Base-by-base conservation (phyloP, 1,140 invertebrate genomes). In the Magallana ariakensis region DNA sequence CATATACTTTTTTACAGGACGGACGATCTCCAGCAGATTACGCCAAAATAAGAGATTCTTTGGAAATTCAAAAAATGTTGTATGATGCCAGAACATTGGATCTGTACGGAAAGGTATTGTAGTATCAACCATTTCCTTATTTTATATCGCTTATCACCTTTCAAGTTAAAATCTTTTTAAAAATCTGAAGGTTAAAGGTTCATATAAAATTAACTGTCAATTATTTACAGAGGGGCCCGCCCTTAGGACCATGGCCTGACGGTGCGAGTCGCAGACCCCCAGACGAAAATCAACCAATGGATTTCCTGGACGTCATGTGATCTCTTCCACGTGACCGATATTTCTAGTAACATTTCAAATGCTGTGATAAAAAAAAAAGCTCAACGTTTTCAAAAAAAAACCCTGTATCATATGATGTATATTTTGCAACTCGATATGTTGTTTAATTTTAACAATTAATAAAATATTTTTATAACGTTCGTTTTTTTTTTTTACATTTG, bases 81-180 rank as follows among this genome's bases (percentile, higher is more conserved):
- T 91, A 92, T 82, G 90, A 92, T 88, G 92, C 92, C n/a, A 90
- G 91, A 57, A 93, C 92, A 57, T 86, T 92, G 6, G 90, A 93
- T 87, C 89, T 89, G 6, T 91, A 91, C 82, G 91, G 91, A 81
- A 87, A 90, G 88, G 92, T 92, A 85, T 26, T 46, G 33, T 46
- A 4, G 0, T 46, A 46, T 46, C 0, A 46, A 46, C 33, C 33
- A 60, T 26, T 15, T 70, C 6, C 7, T 70, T 10, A 75, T 26
- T 26, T 13, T 75, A 26, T 60, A 16, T n/a, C 58, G 15, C 58
- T 13, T 9, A 46, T 5, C 33, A 0, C 2, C 33, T 46, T 46
- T 46, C 33, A 46, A 46, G 33, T 46, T 46, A 2, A n/a, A 46
- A 46, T 46, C 5, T 46, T 46, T 46, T 46, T 46, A 2, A 46